Percentiles rank a stretch among this genome's conserved stretches.
phyloP scores from a whole-genome alignment of 1,140 invertebrate species.

The Tribolium castaneum region DNA sequence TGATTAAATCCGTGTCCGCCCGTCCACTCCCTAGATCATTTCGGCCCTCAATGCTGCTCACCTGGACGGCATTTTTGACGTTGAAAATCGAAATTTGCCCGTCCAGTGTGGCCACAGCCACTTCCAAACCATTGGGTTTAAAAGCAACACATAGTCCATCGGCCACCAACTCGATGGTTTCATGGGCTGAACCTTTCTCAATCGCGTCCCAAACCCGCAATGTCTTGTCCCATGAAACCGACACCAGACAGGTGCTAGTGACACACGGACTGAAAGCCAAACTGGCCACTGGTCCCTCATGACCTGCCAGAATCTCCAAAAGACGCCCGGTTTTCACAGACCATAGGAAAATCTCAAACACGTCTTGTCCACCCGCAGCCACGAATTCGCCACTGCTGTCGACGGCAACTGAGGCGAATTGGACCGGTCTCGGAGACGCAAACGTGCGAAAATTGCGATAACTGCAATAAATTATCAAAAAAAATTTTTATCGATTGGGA shows the following conservation, averaged over 20 bases:
- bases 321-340: slow-evolving; percentile 91
- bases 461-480: slow-evolving; percentile 63
- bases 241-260: slow-evolving; percentile 81
- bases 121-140: slow-evolving; percentile 88
- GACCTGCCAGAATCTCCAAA: slow-evolving; percentile 91
- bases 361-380: slow-evolving; percentile 91
- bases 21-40: slow-evolving; percentile 88
- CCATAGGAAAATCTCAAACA: slow-evolving; percentile 97
- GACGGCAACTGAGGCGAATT: slow-evolving; percentile 92
- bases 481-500: background rate
- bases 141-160: slow-evolving; percentile 89
- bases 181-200: slow-evolving; percentile 83
- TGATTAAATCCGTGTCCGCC: slow-evolving; percentile 86
- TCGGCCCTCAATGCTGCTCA: slow-evolving; percentile 85
- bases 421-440: slow-evolving; percentile 88
- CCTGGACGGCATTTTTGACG: slow-evolving; percentile 76
- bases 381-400: slow-evolving; percentile 92
- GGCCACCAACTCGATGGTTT: slow-evolving; percentile 81
- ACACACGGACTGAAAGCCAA: slow-evolving; percentile 83
- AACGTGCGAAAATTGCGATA: slow-evolving; percentile 98
- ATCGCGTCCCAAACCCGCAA: slow-evolving; percentile 92
- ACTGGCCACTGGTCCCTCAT: slow-evolving; percentile 86
- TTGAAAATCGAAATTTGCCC: slow-evolving; percentile 91
- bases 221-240: slow-evolving; percentile 95
- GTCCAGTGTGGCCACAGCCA: slow-evolving; percentile 92